phyloP scores from a whole-genome alignment of 2,888 invertebrate genomes.

The Dynastes hyllus region DNA sequence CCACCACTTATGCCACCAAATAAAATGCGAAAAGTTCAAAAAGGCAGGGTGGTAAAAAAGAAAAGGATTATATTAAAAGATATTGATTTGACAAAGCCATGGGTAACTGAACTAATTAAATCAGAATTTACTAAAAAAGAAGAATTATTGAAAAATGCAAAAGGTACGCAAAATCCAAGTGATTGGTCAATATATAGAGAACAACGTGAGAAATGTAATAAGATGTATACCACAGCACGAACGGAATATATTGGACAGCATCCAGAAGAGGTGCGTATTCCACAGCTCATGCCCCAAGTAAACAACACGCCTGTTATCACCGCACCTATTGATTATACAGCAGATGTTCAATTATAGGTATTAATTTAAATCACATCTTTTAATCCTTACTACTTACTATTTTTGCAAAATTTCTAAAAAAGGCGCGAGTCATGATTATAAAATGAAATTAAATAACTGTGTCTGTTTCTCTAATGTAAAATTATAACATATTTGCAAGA shows the following conservation, averaged over 20 bases:
- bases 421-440: slow-evolving; percentile 39
- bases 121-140: slow-evolving; percentile 73
- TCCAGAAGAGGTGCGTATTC: slow-evolving; percentile 72
- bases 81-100: slow-evolving; percentile 73
- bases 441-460: slow-evolving; percentile 46
- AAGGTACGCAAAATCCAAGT: slow-evolving; percentile 71
- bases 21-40: slow-evolving; percentile 62
- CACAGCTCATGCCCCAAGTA: slow-evolving; percentile 70
- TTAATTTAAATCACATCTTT: slow-evolving; percentile 60
- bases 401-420: slow-evolving; percentile 43
- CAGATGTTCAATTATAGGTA: slow-evolving; percentile 71
- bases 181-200: slow-evolving; percentile 75
- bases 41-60: slow-evolving; percentile 65
- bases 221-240: slow-evolving; percentile 74
- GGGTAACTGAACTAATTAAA: slow-evolving; percentile 75
- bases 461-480: slow-evolving; percentile 48
- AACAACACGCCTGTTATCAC: slow-evolving; percentile 68
- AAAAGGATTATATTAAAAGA: slow-evolving; percentile 61
- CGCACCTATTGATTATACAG: slow-evolving; percentile 71
- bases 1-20: slow-evolving; percentile 53
- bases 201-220: slow-evolving; percentile 75
- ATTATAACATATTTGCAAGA: slow-evolving; percentile 11
- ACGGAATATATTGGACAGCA: slow-evolving; percentile 74
- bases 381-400: slow-evolving; percentile 40
- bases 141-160: slow-evolving; percentile 72